Evolutionary conservation across 2,113 vertebrate species (phyloP), one percentile per base, ranked within the genome.

Genomic region (Equus przewalskii): DNA sequence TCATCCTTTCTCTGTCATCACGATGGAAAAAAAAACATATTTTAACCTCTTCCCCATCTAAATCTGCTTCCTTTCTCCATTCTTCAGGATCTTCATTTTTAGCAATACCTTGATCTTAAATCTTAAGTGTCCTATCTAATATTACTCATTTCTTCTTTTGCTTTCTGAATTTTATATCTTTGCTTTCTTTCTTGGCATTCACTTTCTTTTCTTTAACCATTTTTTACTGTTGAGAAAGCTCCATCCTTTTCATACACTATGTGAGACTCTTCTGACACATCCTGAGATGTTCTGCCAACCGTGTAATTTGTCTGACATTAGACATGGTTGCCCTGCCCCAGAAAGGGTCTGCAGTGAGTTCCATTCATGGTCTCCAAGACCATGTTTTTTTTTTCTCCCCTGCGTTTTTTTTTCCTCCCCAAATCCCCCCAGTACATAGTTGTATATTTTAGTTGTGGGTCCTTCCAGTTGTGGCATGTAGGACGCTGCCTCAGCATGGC

Each of bases 61-160:
- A 90, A 89, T 79, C 44, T 94, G 22, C 72, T 94, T 91, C 41
- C 69, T 96, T 92, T 72, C 11, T 85, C 19, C 33, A 67, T 93
- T 96, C 11, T 83, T 88, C 18, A 54, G 21, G n/a, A 65, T 60
- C 58, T 86, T 89, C 46, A 28, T 78, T 87, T 93, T 94, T 46
- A 90, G 67, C 56, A 81, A 8, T 65, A 21, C 60, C 46, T 69
- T 8, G 4, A 3, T 82, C n/a, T 67, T 87, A 87, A 87, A 46
- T 78, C 26, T 72, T 33, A 78, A 7, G 11, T 28, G 0, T 22
- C 12, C 26, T 91, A 2, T 58, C 1, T n/a, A 93, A 36, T 64
- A 70, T 46, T 76, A 12, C 15, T 79, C 28, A 44, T 60, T 41
- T 67, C 64, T 96, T 12, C 30, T 70, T 6, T 82, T 75, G 26